These are phyloP conservation scores for Drosophila asahinai DNA, from an alignment of 1,140 invertebrate genomes.

Conservation along the genomic window DNA sequence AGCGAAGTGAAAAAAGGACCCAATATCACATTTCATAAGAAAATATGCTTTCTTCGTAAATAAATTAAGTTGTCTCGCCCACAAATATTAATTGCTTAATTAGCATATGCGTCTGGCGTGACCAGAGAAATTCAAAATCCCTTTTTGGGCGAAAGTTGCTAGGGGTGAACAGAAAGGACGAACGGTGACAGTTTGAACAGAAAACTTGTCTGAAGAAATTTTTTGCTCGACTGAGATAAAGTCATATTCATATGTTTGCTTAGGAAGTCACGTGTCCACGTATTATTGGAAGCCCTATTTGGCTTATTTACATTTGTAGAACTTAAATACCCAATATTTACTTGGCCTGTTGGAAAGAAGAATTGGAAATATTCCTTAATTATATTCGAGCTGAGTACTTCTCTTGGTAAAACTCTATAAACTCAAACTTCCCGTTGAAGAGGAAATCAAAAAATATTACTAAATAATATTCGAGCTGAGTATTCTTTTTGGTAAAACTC, in stretches of 20 bases:
- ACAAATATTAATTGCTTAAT: conserved; percentile 84
- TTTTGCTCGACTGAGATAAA: not conserved
- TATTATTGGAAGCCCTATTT: conserved; percentile 5
- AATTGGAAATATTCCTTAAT: too few species aligned
- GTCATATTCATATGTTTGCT: conserved; percentile 53
- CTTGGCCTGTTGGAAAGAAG: too few species aligned
- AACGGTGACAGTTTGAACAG: conserved; percentile 37
- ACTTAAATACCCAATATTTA: not conserved
- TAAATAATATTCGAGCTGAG: too few species aligned
- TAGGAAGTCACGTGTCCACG: conserved; percentile 57
- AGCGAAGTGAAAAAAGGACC: conserved; percentile 51
- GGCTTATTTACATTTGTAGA: not conserved
- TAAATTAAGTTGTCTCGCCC: conserved; percentile 83
- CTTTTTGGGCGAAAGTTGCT: conserved; percentile 5
- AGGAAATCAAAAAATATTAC: too few species aligned
- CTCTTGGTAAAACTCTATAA: too few species aligned
- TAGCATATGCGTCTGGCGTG: conserved; percentile 79
- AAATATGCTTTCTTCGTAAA: conserved; percentile 73
- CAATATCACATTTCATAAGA: conserved; percentile 74
- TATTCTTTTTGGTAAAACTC: too few species aligned
- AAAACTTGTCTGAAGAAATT: conserved; percentile 14
- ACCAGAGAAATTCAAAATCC: conserved; percentile 38
- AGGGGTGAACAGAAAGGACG: conserved; percentile 16
- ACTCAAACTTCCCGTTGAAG: too few species aligned
- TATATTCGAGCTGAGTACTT: too few species aligned